Evolutionary conservation across 2,113 vertebrate species (phyloP), one percentile per base, ranked within the genome.

Genomic region (Gallinago undulata): DNA sequence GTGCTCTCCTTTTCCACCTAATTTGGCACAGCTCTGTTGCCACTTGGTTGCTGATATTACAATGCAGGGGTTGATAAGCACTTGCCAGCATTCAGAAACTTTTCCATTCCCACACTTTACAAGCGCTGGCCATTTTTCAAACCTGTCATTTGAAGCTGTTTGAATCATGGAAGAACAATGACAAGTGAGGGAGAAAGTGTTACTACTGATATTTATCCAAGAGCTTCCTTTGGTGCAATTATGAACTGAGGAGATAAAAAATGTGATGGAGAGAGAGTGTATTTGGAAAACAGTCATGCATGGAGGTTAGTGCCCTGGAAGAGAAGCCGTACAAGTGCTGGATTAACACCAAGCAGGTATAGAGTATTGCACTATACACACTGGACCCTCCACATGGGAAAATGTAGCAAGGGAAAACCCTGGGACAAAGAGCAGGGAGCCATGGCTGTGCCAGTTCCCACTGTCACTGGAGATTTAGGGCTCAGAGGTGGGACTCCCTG

Each of bases 51-150:
- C 68, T 51, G 89, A 92, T 82, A 89, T 59, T 93, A 93, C 92
- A 93, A 79, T 96, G 88, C 30, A 62, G 59, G 66, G 8, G 56
- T 74, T 94, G 92, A 97, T 96, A 96, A 96, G 63, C 67, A 50
- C 35, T 94, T 95, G 92, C 95, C 93, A 97, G 83, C 90, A 89
- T 95, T 97, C 68, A 96, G 57, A 80, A 93, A 76, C 92, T 97
- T 96, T 97, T 97, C 93, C 83, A 95, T 97, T 97, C 96, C 95
- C 96, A 97, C 94, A 96, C 89, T 92, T 90, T 55, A 70, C n/a
- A 81, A 93, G 56, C 56, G n/a, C 51, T 93, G 89, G 74, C 76
- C 14, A 1, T 87, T 93, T 90, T 83, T 94, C 94, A 94, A 82
- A 79, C 33, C 59, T 80, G 90, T 85, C 90, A 87, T 82, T 88